Conservation (phyloP, 1,140 invertebrate species). For the Cherax destructor region DNA sequence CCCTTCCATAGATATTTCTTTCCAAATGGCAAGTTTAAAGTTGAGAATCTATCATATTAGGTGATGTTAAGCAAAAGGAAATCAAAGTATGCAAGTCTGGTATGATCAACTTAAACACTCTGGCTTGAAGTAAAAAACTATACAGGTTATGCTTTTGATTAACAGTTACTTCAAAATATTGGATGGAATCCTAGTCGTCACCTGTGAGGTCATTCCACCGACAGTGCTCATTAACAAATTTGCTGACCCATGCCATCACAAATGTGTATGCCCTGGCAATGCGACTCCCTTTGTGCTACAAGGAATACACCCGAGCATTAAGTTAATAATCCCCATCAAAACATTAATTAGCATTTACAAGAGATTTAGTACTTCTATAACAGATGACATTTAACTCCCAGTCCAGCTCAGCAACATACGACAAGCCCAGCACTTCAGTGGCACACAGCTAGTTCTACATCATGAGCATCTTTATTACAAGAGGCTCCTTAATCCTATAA, state of each 20-base stretch:
- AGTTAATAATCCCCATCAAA: slow-evolving; percentile 37
- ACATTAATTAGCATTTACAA: slow-evolving; percentile 36
- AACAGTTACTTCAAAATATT: slow-evolving; percentile 58
- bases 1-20: slow-evolving; percentile 58
- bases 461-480: slow-evolving; percentile 25
- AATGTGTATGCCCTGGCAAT: not conserved
- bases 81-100: slow-evolving; percentile 45
- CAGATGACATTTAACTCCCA: slow-evolving; percentile 11
- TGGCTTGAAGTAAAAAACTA: slow-evolving; percentile 65
- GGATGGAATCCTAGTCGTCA: slow-evolving; percentile 64
- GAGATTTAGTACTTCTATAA: slow-evolving; percentile 16
- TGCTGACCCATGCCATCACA: slow-evolving; percentile 51
- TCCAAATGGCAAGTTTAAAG: slow-evolving; percentile 37
- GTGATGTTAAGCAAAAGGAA: slow-evolving; percentile 29
- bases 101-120: slow-evolving; percentile 40
- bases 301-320: slow-evolving; percentile 33
- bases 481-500: slow-evolving; percentile 48
- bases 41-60: slow-evolving; percentile 45
- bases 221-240: slow-evolving; percentile 21
- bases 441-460: slow-evolving; percentile 29
- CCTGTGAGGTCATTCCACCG: slow-evolving; percentile 54
- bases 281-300: slow-evolving; percentile 40
- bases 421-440: slow-evolving; percentile 35
- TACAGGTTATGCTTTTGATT: slow-evolving; percentile 68
- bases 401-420: slow-evolving; percentile 22